Evolutionary conservation across 2,113 vertebrate genomes (phyloP).

Genomic region (Prionailurus bengalensis): DNA sequence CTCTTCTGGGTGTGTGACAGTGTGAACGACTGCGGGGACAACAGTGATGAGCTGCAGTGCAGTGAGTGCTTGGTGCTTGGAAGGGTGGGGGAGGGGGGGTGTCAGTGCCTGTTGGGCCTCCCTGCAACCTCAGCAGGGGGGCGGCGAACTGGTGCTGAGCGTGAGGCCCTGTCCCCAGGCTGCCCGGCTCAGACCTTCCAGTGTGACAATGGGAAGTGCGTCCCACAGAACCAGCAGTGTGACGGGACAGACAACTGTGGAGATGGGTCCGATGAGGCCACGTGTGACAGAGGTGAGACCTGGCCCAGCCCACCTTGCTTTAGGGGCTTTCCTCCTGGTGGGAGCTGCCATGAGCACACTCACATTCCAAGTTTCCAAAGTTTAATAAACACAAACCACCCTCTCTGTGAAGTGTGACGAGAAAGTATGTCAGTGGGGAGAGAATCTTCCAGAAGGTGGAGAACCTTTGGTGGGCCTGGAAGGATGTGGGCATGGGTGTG

Average conservation of each 20-base stretch:
- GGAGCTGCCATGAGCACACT: rapidly evolving
- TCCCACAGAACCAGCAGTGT: constrained; percentile 87
- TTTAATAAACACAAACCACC: not conserved
- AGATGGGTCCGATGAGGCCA: constrained; percentile 91
- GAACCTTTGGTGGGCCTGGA: not conserved
- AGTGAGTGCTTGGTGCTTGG: constrained; percentile 86
- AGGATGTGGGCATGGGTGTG: not conserved
- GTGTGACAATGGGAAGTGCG: constrained; percentile 90
- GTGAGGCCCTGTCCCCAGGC: constrained; percentile 35
- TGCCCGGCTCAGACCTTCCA: constrained; percentile 85
- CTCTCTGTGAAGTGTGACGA: not conserved
- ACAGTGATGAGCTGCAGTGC: constrained; percentile 93
- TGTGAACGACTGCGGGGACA: constrained; percentile 94
- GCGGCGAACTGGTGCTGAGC: rapidly evolving
- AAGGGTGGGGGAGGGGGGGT: not conserved
- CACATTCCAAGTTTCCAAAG: rapidly evolving
- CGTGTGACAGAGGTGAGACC: constrained; percentile 87
- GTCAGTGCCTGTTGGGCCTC: not conserved
- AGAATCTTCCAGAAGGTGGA: not conserved
- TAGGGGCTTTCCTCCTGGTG: too few relatives aligned
- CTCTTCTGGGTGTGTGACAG: constrained; percentile 94
- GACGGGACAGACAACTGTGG: constrained; percentile 90
- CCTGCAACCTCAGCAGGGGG: not conserved
- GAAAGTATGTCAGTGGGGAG: not conserved
- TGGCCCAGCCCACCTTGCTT: not conserved